Base-by-base conservation (phyloP, 2,113 vertebrate genomes). In the Xyliphius kryptos region DNA sequence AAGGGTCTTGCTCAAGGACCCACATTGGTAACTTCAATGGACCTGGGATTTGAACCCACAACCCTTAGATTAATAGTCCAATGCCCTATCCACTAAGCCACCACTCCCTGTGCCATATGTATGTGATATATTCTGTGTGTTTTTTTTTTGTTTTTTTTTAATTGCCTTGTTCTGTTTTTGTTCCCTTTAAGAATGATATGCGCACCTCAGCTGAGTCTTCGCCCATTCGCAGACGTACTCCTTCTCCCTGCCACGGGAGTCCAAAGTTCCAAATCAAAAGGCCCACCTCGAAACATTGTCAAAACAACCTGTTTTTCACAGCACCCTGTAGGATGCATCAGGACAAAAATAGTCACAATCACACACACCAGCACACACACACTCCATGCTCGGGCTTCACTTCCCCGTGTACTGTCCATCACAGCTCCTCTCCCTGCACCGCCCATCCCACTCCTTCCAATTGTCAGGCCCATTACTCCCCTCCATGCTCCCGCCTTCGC, bases 111-210 rank as follows among this genome's bases (percentile, higher is more conserved):
- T 1, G 7, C 26, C 7, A 5, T 19, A 14, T 44, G 14, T 46
- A 14, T 15, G 20, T 13, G 2, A 12, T 58, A 14, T 15, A 21
- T 36, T 19, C 38, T 56, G 12, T 6, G 1, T 12, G 40, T 1
- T 21, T 2, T 19, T 56, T 56, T 20, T 6, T 3, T 12, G 40
- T 1, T 21, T 2, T 7, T 17, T 6, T 7, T 10, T n/a, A n/a
- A 32, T 56, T 61, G 22, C 55, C 10, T n/a, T 26, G 11, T 6
- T 3, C 2, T 6, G 8, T 47, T 36, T 21, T 57, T 49, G 26
- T 63, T 56, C 49, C 44, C 12, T 64, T 54, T 66, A 86, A 98
- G 95, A 89, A 89, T 11, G 88, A 93, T 2, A 61, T 84, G 43
- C 86, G 79, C 44, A 68, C 85, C 21, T 66, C 82, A 49, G 26